Evolutionary conservation across 2,113 vertebrate species (phyloP), one percentile per base, ranked within the genome.

Genomic region (Caranx ignobilis): DNA sequence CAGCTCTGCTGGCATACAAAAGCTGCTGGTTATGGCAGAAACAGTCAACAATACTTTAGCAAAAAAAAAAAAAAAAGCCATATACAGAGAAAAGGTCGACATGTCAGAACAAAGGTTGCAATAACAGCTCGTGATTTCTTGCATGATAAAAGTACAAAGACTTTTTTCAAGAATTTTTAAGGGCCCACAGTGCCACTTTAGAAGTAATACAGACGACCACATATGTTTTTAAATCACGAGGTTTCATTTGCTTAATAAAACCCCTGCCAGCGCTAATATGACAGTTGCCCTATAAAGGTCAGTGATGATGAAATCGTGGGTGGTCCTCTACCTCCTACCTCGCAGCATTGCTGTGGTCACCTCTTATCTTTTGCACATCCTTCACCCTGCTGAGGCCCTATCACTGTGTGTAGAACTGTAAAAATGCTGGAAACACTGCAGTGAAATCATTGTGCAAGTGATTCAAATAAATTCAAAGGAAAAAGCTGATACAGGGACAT

Each of bases 231-330:
- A 64, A 5, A 87, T 77, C 6, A 31, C 71, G 63, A 55, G 31
- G 39, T 70, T 56, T 70, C 64, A 77, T 75, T 68, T 45, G 47
- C 55, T 39, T 61, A 12, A 73, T 88, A 64, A 86, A 81, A 74
- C 18, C 39, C 60, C 75, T 69, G 64, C 68, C 37, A 63, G 26
- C 43, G 41, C 77, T 81, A 72, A 81, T 88, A 69, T 79, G 80
- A 85, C 68, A 81, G 77, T 70, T 79, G 60, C 69, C 64, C 57
- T 64, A 79, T 89, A 79, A 89, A 92, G 79, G 88, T 82, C 81
- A 86, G 32, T 4, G 21, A 21, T 78, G 43, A 68, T 86, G 71
- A 74, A 75, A 62, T 57, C 77, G 41, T 67, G 84, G 91, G 90
- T 93, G 92, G 90, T 91, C 90, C 43, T 75, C 26, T 15, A 32